A percentile compares a stretch with the other conserved stretches of the same genome.
Evolutionary conservation across 2,888 invertebrate genomes (phyloP).

Genomic region (Caenorhabditis sp.): DNA sequence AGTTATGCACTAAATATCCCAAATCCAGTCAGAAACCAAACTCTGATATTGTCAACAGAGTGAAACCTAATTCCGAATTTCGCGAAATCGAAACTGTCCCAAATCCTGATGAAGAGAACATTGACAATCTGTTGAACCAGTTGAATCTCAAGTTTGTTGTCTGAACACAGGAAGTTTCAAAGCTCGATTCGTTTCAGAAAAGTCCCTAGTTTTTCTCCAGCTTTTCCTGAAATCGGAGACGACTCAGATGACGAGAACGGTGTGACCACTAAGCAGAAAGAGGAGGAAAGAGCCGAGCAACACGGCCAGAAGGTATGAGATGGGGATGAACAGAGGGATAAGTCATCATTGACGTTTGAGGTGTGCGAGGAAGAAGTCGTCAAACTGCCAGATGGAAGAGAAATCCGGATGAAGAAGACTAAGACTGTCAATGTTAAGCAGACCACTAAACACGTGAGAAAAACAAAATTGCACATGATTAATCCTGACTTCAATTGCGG

Average conservation of each 20-base stretch:
- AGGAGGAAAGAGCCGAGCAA: slow-evolving; percentile 79
- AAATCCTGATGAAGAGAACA: slow-evolving; percentile 70
- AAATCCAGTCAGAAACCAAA: slow-evolving; percentile 29
- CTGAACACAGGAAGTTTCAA: background rate
- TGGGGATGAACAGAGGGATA: slow-evolving; percentile 35
- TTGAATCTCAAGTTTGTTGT: slow-evolving; percentile 71
- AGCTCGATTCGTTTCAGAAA: slow-evolving; percentile 67
- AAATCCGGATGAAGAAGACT: slow-evolving; percentile 78
- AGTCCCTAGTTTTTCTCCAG: slow-evolving; percentile 77
- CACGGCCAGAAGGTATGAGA: slow-evolving; percentile 76
- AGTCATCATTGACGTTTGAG: slow-evolving; percentile 55
- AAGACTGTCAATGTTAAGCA: slow-evolving; percentile 77
- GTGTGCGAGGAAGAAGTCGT: slow-evolving; percentile 80
- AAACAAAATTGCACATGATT: no score
- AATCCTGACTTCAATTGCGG: background rate
- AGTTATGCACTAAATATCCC: slow-evolving; percentile 47
- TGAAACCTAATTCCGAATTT: slow-evolving; percentile 43
- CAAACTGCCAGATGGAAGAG: slow-evolving; percentile 76
- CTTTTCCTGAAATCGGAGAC: slow-evolving; percentile 72
- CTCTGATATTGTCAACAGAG: slow-evolving; percentile 1
- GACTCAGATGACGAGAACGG: slow-evolving; percentile 79
- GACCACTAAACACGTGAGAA: slow-evolving; percentile 76
- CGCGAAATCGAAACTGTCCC: slow-evolving; percentile 38
- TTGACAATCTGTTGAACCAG: slow-evolving; percentile 75
- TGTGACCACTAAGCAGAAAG: slow-evolving; percentile 78